phyloP scores from a whole-genome alignment of 2,113 vertebrate species.

The Neodontobutis hainanensis region DNA sequence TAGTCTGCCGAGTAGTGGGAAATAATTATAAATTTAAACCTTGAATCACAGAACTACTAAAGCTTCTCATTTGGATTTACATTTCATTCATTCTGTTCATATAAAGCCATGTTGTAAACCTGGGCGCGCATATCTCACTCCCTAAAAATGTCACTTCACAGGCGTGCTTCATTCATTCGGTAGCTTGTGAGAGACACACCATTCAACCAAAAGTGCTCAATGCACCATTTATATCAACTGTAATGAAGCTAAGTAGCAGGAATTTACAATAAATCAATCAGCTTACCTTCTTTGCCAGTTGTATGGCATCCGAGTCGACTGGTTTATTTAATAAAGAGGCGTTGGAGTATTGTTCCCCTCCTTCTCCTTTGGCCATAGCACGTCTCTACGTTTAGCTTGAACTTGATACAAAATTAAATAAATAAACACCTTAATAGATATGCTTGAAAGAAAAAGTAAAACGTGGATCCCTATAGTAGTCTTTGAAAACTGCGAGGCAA shows the following conservation, averaged over 20 bases:
- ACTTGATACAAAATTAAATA: neutral
- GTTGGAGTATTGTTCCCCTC: slow-evolving; percentile 75
- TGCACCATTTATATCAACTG: neutral
- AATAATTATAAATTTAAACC: no score
- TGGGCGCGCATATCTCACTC: slow-evolving; percentile 2
- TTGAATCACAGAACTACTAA: neutral
- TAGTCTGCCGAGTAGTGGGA: no score
- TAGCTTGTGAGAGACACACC: fast-evolving
- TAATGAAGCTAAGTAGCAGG: no score
- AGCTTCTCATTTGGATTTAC: neutral
- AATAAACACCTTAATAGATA: neutral
- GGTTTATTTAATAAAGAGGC: slow-evolving; percentile 74
- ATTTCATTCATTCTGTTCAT: neutral
- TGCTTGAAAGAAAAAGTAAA: neutral
- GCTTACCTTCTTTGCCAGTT: slow-evolving; percentile 63
- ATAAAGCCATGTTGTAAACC: neutral
- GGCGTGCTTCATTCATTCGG: slow-evolving; percentile 34
- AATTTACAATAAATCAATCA: neutral
- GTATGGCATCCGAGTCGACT: slow-evolving; percentile 35
- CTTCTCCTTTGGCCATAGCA: slow-evolving; percentile 79
- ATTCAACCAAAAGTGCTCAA: neutral
- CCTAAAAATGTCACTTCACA: neutral
- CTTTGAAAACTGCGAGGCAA: slow-evolving; percentile 4
- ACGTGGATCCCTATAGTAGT: no score
- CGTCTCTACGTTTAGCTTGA: neutral